Base-by-base conservation (phyloP, 2,113 vertebrate genomes). In the Corvus cornix region DNA sequence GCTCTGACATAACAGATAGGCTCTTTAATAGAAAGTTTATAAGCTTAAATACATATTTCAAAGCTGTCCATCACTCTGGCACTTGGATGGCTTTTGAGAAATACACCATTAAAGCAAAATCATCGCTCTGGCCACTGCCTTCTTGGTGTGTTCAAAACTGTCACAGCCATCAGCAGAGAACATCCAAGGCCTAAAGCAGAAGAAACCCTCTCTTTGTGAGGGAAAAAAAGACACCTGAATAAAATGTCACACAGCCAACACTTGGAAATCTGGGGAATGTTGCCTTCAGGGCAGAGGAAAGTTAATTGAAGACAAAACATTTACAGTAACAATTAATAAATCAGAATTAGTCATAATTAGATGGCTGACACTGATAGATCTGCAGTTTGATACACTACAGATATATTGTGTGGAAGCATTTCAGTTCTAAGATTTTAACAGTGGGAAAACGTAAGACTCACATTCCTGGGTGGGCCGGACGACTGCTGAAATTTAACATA, bases 41-140 rank as follows among this genome's bases (percentile, higher is more conserved):
- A 83, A 81, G 11, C 30, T 35, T 64, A 74, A 92, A 82, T 53
- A 68, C 7, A 2, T 49, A 73, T 63, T 83, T 83, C 53, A 77
- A 92, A 92, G 63, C 55, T 63, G 63, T 37, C 11, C 19, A 49
- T 69, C 59, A 31, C 35, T 33, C 33, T 21, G 39, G 22, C 56
- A 60, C 74, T 80, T 86, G 44, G 15, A 70, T 55, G 27, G 18
- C 31, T 79, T 90, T 75, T 60, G 35, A 86, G 59, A 92, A 90
- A 84, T 8, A 72, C 3, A 48, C 2, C 2, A 4, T 19, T 41
- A 59, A 84, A 81, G 23, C 10, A 80, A 62, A 81, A 83, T 53
- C 39, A 62, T 33, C 0, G 0, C 21, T 53, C 73, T 41, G 64
- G 31, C 19, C 46, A 31, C 41, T 35, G 52, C 30, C 35, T 70